Evolutionary conservation across 2,888 invertebrate genomes (phyloP), one percentile per base, ranked within the genome.

Genomic region (Timandra comae): DNA sequence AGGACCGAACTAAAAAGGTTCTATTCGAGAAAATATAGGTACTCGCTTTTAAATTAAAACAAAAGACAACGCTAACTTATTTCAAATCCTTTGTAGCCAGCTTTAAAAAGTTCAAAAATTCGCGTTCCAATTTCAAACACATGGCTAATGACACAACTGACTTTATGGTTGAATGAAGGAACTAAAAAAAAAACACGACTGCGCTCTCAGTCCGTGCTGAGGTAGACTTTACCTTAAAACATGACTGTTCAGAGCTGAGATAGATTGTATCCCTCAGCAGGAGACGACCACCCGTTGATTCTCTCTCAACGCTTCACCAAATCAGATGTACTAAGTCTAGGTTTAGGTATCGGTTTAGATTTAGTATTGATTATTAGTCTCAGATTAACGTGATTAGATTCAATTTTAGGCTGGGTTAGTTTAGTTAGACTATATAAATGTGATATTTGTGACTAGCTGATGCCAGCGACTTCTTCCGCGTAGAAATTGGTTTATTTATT

Each of bases 131-230:
- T n/a, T n/a, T n/a, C n/a, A 31, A n/a, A 8, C 73, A 73, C 67
- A 77, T 76, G 76, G 66, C 55, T 64, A 66, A 71, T 69, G 66
- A 63, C 69, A 65, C 63, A 58, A 69, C 68, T 58, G 66, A 70
- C 62, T 73, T 75, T 76, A 78, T 70, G 67, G 62, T 56, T 58
- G 61, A 67, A 69, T 63, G 62, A 58, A 39, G 52, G n/a, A 57
- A 65, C 68, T n/a, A 65, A 63, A 74, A 73, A 70, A 64, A 57
- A 50, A 7, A 12, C 12, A 8, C 22, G 9, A 22, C 22, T n/a
- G 22, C 9, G 8, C 22, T 9, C 9, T 9, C 22, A 4, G 8
- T 22, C 8, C 9, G 9, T 22, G 8, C 8, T 22, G 22, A 22
- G 7, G 22, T 22, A 8, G 22, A 8, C n/a, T n/a, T n/a, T n/a